phyloP scores from a whole-genome alignment of 2,113 vertebrate genomes.

The Vicugna pacos region DNA sequence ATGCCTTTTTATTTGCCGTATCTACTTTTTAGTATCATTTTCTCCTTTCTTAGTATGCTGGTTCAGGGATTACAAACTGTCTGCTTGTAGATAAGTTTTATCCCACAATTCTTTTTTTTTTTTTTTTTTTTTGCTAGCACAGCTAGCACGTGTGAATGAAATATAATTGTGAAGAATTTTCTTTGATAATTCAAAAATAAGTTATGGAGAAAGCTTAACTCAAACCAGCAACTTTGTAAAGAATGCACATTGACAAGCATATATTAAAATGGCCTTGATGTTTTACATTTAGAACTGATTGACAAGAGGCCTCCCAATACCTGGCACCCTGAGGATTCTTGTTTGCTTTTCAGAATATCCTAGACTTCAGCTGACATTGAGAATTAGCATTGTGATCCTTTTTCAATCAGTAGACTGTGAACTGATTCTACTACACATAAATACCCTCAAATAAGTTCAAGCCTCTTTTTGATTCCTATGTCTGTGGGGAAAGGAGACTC shows the following conservation, averaged over 20 bases:
- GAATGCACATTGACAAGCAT: background rate
- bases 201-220: background rate
- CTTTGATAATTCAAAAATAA: constrained; percentile 37
- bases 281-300: constrained; percentile 43
- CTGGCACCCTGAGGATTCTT: background rate
- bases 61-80: constrained; percentile 21
- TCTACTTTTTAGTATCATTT: constrained; percentile 19
- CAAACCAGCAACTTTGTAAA: constrained; percentile 24
- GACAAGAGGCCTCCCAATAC: background rate
- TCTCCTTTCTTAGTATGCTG: constrained; percentile 3
- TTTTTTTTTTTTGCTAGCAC: background rate
- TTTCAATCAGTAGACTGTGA: background rate
- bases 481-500: constrained; percentile 7
- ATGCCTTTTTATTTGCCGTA: constrained; percentile 34
- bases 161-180: constrained; percentile 18
- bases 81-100: background rate
- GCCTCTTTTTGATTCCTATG: background rate
- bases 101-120: background rate
- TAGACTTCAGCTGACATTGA: background rate
- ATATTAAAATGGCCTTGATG: constrained; percentile 40
- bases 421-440: constrained; percentile 44
- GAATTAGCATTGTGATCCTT: constrained; percentile 11
- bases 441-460: background rate
- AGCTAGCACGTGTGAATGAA: background rate
- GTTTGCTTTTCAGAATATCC: background rate